phyloP scores from a whole-genome alignment of 2,888 invertebrate genomes.

The Sphinx pinastri region DNA sequence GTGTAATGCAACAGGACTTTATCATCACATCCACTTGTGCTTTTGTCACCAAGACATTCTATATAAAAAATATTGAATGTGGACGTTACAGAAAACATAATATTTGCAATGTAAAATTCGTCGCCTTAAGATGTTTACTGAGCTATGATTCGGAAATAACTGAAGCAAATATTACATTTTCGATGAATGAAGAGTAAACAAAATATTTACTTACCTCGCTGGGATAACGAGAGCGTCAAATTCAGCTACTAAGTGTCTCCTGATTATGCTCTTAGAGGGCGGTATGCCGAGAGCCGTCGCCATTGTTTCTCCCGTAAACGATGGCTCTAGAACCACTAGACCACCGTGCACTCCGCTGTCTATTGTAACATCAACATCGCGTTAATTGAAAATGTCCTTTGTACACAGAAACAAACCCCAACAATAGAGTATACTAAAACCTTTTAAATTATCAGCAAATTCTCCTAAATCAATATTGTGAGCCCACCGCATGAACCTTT shows the following conservation, averaged over 20 bases:
- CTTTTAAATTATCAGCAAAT: slow-evolving; percentile 96
- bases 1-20: not conserved
- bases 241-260: slow-evolving; percentile 95
- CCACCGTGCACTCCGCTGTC: slow-evolving; percentile 98
- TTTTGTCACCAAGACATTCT: slow-evolving; percentile 7
- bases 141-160: slow-evolving; percentile 18
- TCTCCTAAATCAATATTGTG: slow-evolving; percentile 96
- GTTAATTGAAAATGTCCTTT: slow-evolving; percentile 21
- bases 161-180: slow-evolving; percentile 58
- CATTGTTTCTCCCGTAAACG: slow-evolving; percentile 97
- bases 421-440: slow-evolving; percentile 68
- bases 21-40: slow-evolving; percentile 21
- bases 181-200: slow-evolving; percentile 31
- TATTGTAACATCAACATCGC: slow-evolving; percentile 56
- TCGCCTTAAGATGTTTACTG: slow-evolving; percentile 8
- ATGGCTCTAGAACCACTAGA: slow-evolving; percentile 95
- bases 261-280: slow-evolving; percentile 95
- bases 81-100: slow-evolving; percentile 45
- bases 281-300: slow-evolving; percentile 96
- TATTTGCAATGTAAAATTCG: slow-evolving; percentile 41
- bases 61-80: slow-evolving; percentile 17
- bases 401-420: slow-evolving; percentile 28
- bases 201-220: slow-evolving; percentile 88
- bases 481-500: slow-evolving; percentile 96
- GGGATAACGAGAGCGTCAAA: slow-evolving; percentile 95